Percentiles rank a stretch among this genome's conserved stretches.
Evolutionary conservation across 2,888 invertebrate genomes (phyloP).

Genomic region (Ormyrus rosae): DNA sequence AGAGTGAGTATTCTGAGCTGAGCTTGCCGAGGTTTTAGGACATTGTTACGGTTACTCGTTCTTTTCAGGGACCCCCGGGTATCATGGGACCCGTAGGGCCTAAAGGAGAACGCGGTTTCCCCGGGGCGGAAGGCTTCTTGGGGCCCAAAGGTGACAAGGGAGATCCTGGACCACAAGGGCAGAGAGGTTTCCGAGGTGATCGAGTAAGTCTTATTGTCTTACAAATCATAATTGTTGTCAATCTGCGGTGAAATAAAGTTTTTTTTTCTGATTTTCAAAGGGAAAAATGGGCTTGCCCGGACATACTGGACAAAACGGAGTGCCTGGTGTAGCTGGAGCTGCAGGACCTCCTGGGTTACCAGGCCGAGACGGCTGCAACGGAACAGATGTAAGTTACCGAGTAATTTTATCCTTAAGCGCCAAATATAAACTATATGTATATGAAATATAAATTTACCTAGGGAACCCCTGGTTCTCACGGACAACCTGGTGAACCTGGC

Average conservation of each 20-base stretch:
- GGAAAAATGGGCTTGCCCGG: conserved; percentile 93
- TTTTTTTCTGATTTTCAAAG: conserved; percentile 63
- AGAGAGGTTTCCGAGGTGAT: conserved; percentile 90
- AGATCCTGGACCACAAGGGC: conserved; percentile 88
- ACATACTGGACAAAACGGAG: conserved; percentile 86
- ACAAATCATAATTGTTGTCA: background rate
- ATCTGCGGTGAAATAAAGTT: no score
- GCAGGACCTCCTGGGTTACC: conserved; percentile 85
- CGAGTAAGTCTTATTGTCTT: conserved; percentile 73
- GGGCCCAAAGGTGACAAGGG: conserved; percentile 94
- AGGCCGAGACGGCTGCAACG: conserved; percentile 96
- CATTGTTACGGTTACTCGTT: conserved; percentile 1
- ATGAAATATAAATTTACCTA: conserved; percentile 65
- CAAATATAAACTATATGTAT: conserved; percentile 1
- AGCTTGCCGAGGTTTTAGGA: background rate
- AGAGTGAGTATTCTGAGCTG: conserved; percentile 78
- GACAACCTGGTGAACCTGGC: conserved; percentile 84
- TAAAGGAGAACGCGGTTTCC: conserved; percentile 87
- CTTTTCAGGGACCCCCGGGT: conserved; percentile 84
- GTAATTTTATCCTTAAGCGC: no score
- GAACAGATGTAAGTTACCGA: conserved; percentile 87
- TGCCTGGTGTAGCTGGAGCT: conserved; percentile 84
- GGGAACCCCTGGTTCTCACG: conserved; percentile 86
- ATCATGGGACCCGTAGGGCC: conserved; percentile 84
- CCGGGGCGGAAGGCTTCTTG: conserved; percentile 89